Evolutionary conservation across 2,113 vertebrate species (phyloP), one percentile per base, ranked within the genome.

Genomic region (Fulmarus glacialis): DNA sequence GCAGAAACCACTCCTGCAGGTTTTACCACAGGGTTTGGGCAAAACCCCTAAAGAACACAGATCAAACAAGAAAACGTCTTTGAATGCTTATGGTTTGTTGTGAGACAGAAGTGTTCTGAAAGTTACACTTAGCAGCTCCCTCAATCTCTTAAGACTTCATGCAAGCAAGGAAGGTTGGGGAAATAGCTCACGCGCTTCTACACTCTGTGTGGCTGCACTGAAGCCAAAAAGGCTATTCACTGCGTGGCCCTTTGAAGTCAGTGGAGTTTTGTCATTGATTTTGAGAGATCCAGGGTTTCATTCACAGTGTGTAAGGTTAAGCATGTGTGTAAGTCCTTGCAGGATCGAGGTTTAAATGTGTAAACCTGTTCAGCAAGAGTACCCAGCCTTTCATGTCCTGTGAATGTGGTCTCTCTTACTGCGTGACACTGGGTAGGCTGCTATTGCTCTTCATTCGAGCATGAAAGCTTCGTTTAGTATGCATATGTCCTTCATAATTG

Each of bases 311-410:
- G 62, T 23, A 70, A 96, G 90, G 97, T 96, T 95, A 97, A 97
- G 96, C 85, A 73, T 86, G 95, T 96, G 95, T 95, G 36, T 96
- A 97, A 96, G 63, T 90, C 93, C 59, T 97, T 74, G 75, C 71
- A 88, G 82, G 90, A 95, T 97, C 93, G 87, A 88, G 82, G 82
- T 85, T 95, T 95, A 97, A 93, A 93, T 36, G 71, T 78, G 79
- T 96, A 97, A 97, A 95, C 85, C 88, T 92, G 92, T 95, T 97
- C 95, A 81, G 90, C 85, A 92, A 96, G 92, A 94, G 63, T 70
- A 86, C 58, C 75, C 88, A 81, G 67, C 48, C 26, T 93, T 83
- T 73, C 80, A 87, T 72, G 78, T 73, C 56, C 43, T 36, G 23
- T 48, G 90, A 90, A 91, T 56, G 78, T n/a, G 75, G 64, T 68